Evolutionary conservation across 2,797 vertebrate genomes (phyloP).

Genomic region (Pseudocheirus occidentalis): DNA sequence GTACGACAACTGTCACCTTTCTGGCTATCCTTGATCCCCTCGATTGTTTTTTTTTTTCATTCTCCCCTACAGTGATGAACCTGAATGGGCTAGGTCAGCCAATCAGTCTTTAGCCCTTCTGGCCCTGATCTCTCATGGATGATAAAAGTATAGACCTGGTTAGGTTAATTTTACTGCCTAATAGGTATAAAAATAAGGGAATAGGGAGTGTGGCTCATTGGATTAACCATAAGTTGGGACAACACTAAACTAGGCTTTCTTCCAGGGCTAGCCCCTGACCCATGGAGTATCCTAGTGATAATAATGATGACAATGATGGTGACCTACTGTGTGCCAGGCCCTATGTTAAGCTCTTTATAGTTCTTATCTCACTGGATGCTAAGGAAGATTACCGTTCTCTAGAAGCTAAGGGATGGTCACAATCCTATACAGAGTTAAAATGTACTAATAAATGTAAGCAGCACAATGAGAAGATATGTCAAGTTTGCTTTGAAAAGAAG

Average conservation of each 20-base stretch:
- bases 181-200: neutral
- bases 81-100: neutral
- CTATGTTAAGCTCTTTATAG: neutral
- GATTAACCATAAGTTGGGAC: neutral
- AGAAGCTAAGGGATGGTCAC: neutral
- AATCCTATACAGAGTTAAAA: neutral
- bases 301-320: neutral
- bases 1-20: neutral
- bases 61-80: neutral
- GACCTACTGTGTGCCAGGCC: neutral
- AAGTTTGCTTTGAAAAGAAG: neutral
- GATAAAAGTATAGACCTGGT: neutral
- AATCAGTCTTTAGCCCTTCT: neutral
- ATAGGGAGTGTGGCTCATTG: neutral
- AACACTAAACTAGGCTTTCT: neutral
- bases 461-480: neutral
- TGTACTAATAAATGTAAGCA: neutral
- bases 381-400: neutral
- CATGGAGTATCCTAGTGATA: neutral
- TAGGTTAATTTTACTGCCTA: neutral
- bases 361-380: neutral
- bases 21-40: neutral
- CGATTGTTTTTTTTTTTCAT: neutral
- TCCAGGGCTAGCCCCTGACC: neutral
- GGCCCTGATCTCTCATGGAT: neutral